Evolutionary conservation across 2,797 vertebrate species (phyloP), one percentile per base, ranked within the genome.

Genomic region (Poecilia wingei): DNA sequence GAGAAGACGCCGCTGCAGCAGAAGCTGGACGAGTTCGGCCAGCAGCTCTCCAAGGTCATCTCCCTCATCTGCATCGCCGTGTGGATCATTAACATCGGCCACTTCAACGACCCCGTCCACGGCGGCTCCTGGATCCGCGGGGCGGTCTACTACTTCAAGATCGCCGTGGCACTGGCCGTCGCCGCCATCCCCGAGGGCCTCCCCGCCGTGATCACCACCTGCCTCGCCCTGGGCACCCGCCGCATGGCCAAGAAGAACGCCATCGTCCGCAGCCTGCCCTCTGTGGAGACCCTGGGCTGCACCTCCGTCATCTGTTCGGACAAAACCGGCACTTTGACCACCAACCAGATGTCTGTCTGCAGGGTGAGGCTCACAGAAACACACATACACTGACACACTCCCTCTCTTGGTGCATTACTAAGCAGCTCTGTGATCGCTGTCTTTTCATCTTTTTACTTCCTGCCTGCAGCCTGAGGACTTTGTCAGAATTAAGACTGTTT

Each of bases 231-330:
- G 61, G 98, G 98, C 41, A 99, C 98, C 0, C 97, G 98, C 45
- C 96, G 98, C 51, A 99, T 99, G 98, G 98, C 98, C 83, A 98
- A 98, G 94, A 99, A 99, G 87, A 99, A 99, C 0, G 98, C 98
- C 72, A 99, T 99, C 0, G 98, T 99, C 53, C 96, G 98, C 82
- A 99, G 98, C 71, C 95, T 99, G 69, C 98, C 98, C 8, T 99
- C 98, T 0, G 98, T 99, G 86, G 98, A 99, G 93, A 99, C 98
- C 6, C 91, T 99, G 84, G 98, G 98, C 72, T 99, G 98, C 91
- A 99, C 98, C 72, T 99, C 98, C 0, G 98, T 99, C 81, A 99
- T 99, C 89, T 99, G 98, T 82, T 99, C 98, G 0, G 98, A 99
- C 93, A 99, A 99, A 94, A 99, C 98, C 0, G 98, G 98, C 33